Conservation (phyloP, 2,888 invertebrate species). For the Melanostoma scalare region DNA sequence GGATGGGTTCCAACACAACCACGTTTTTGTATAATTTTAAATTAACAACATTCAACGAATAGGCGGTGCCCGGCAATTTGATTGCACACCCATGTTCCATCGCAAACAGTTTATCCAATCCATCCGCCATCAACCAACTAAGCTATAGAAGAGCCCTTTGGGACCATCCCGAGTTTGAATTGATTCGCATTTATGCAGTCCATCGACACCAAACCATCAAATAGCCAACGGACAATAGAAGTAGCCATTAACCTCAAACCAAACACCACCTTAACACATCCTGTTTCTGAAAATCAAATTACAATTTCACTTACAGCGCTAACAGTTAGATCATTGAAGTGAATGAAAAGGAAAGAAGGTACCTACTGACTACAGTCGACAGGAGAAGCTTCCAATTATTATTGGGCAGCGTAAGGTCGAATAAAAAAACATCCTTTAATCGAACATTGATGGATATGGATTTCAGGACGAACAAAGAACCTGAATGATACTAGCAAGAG, state of each 20-base stretch:
- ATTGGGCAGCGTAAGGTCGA: no score
- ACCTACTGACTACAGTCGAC: no score
- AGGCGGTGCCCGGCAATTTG: slow-evolving; percentile 20
- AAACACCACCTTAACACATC: slow-evolving; percentile 33
- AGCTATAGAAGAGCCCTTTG: no score
- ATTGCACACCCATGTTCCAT: slow-evolving; percentile 16
- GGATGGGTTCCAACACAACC: slow-evolving; percentile 29
- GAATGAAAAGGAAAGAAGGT: background rate
- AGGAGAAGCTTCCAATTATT: no score
- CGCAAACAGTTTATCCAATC: background rate
- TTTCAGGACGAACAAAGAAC: no score
- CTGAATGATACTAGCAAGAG: no score
- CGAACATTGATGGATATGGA: no score
- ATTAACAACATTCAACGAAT: slow-evolving; percentile 30
- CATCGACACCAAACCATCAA: slow-evolving; percentile 13
- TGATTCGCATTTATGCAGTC: background rate
- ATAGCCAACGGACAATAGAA: slow-evolving; percentile 17
- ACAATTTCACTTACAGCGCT: slow-evolving; percentile 76
- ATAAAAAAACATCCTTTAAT: no score
- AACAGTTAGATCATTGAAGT: slow-evolving; percentile 68
- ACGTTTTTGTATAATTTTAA: slow-evolving; percentile 41
- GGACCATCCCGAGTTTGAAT: background rate
- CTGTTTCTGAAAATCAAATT: slow-evolving; percentile 60
- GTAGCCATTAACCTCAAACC: slow-evolving; percentile 18
- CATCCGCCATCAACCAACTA: no score